Evolutionary conservation across 2,888 invertebrate species (phyloP).

Genomic region (Drosophila phalerata): DNA sequence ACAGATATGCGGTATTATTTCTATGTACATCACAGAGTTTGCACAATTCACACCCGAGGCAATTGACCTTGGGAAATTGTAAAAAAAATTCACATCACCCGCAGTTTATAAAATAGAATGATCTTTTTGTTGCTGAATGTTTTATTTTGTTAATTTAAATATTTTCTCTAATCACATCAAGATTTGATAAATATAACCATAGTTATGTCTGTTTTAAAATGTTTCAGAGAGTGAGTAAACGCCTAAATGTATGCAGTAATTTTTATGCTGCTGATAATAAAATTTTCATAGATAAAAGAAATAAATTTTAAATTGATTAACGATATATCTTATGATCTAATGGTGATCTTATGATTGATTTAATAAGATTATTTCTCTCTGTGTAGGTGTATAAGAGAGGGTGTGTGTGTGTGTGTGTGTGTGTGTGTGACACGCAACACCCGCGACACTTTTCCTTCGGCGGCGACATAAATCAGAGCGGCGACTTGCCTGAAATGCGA

Average conservation of each 20-base stretch:
- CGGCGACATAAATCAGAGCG: conserved; percentile 70
- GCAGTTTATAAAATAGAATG: background rate
- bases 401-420: background rate
- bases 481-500: conserved; percentile 60
- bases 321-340: too few species aligned
- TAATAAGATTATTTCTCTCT: background rate
- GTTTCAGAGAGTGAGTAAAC: background rate
- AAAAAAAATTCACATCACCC: too few species aligned
- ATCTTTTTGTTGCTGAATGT: background rate
- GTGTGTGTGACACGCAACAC: conserved; percentile 63
- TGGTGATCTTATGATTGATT: too few species aligned
- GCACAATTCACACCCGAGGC: too few species aligned
- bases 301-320: background rate
- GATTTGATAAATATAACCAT: background rate
- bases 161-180: background rate
- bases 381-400: conserved; percentile 2
- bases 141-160: background rate
- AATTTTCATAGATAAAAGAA: background rate
- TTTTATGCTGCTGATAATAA: background rate
- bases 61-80: too few species aligned
- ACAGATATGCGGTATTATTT: too few species aligned
- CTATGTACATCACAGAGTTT: too few species aligned
- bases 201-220: background rate
- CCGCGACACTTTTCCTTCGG: conserved; percentile 70
- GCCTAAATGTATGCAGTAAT: background rate